Evolutionary conservation across 2,113 vertebrate species (phyloP).

Genomic region (Labeo rohita): DNA sequence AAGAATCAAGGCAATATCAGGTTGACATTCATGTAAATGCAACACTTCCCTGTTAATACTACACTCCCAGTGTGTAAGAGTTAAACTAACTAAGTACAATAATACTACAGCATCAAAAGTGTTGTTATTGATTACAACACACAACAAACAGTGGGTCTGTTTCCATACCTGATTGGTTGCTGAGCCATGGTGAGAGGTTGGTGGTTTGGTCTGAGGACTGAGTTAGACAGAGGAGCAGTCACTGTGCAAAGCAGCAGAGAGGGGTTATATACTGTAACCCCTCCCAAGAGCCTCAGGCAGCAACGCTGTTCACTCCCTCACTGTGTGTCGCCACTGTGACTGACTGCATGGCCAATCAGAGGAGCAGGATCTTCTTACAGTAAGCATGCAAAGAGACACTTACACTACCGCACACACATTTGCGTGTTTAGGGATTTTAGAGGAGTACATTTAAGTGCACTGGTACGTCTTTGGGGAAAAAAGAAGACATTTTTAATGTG

Average conservation of each 20-base stretch:
- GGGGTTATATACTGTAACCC: constrained; percentile 50
- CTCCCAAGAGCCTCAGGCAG: constrained; percentile 2
- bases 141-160: not conserved
- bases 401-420: not conserved
- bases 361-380: constrained; percentile 44
- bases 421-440: not conserved
- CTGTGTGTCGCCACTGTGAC: not conserved
- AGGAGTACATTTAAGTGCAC: not conserved
- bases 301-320: not conserved
- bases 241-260: constrained; percentile 39
- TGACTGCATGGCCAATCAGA: constrained; percentile 20
- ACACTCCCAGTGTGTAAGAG: not conserved
- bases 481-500: not conserved
- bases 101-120: not conserved
- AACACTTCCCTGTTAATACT: not conserved
- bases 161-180: constrained; percentile 80
- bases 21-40: not conserved
- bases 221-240: constrained; percentile 63
- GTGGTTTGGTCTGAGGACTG: constrained; percentile 42
- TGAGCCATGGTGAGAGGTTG: constrained; percentile 74
- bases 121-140: not conserved
- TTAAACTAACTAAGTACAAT: not conserved
- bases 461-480: not conserved
- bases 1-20: not conserved
- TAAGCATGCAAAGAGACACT: not conserved